phyloP scores from a whole-genome alignment of 2,888 invertebrate species.

The Elmis aenea region DNA sequence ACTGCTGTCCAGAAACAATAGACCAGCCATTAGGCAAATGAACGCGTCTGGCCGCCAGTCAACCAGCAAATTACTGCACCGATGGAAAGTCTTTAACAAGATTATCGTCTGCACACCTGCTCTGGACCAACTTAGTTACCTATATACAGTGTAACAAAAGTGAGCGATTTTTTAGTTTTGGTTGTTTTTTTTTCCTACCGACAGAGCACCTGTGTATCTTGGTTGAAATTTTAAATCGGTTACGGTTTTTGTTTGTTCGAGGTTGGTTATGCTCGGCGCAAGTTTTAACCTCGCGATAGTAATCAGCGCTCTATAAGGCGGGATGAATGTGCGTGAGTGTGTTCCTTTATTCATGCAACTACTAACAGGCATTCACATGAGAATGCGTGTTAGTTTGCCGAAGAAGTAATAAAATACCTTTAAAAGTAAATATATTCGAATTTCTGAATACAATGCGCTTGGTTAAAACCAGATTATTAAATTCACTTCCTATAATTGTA shows the following conservation, averaged over 20 bases:
- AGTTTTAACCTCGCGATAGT: conserved; percentile 27
- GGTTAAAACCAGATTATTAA: conserved; percentile 22
- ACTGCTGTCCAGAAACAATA: conserved; percentile 45
- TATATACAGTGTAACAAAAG: conserved; percentile 39
- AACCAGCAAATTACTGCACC: conserved; percentile 21
- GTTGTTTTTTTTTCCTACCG: conserved; percentile 13
- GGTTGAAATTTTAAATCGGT: conserved; percentile 35
- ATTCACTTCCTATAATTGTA: conserved; percentile 16
- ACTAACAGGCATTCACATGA: conserved; percentile 24
- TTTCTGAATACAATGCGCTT: conserved; percentile 30
- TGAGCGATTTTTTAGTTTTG: conserved; percentile 19
- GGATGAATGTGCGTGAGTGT: conserved; percentile 26
- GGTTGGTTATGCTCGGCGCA: conserved; percentile 25
- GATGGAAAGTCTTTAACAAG: conserved; percentile 3
- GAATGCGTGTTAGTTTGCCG: conserved; percentile 31
- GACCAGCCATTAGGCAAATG: conserved; percentile 47
- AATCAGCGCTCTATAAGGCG: conserved; percentile 30
- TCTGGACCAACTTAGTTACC: conserved; percentile 30
- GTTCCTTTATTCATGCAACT: conserved; percentile 30
- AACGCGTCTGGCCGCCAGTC: conserved; percentile 35
- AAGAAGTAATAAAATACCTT: too few species aligned
- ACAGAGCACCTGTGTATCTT: conserved; percentile 30
- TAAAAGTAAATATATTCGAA: conserved; percentile 23
- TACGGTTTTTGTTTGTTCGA: conserved; percentile 35
- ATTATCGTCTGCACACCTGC: conserved; percentile 10